Percentiles rank a stretch among this genome's conserved stretches.
Conservation (phyloP, 2,888 invertebrate genomes). For the Eupithecia inturbata region DNA sequence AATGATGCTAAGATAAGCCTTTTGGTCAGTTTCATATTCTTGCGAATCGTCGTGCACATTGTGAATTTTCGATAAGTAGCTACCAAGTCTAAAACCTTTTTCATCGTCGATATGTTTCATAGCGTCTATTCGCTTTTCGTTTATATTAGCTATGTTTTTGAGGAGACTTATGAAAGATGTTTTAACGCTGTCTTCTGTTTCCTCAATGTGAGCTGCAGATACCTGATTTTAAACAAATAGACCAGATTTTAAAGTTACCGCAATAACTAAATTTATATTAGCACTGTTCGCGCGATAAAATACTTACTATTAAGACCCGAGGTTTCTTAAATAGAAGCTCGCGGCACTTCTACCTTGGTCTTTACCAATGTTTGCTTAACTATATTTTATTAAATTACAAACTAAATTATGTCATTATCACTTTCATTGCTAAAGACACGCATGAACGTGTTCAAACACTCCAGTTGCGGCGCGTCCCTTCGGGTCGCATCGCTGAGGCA, state of each 20-base stretch:
- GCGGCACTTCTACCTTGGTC: too few relatives aligned
- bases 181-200: conserved; percentile 6
- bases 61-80: conserved; percentile 37
- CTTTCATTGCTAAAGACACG: too few relatives aligned
- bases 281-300: not conserved
- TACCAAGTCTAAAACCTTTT: conserved; percentile 48
- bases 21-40: conserved; percentile 22
- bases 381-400: not conserved
- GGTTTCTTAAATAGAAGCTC: too few relatives aligned
- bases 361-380: too few relatives aligned
- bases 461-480: too few relatives aligned
- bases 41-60: conserved; percentile 37
- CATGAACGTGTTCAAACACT: too few relatives aligned
- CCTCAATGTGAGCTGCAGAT: conserved; percentile 22
- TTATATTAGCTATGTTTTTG: conserved; percentile 51
- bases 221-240: conserved; percentile 19
- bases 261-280: not conserved
- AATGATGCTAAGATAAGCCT: conserved; percentile 5
- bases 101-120: conserved; percentile 50
- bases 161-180: conserved; percentile 45
- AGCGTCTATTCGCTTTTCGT: conserved; percentile 52
- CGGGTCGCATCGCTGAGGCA: too few relatives aligned
- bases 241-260: not conserved
- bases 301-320: too few relatives aligned
- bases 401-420: too few relatives aligned